Base-by-base conservation (phyloP, 2,113 vertebrate species). In the Cyphomyrus discorhynchus region DNA sequence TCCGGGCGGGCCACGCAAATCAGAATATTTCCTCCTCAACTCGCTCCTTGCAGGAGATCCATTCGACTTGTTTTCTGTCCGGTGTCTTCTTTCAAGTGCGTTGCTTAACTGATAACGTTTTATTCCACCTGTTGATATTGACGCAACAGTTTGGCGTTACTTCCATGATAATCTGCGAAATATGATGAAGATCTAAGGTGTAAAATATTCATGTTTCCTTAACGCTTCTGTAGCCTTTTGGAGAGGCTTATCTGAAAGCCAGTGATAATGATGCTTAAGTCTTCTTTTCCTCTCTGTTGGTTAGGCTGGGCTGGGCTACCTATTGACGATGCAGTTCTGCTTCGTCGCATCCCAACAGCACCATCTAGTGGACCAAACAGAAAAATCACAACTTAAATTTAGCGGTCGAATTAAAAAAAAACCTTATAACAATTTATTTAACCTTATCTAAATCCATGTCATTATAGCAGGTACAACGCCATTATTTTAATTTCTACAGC, bases 151-250 rank as follows among this genome's bases (percentile, higher is more conserved):
- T 87, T 87, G 39, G 31, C 31, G 31, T 87, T 87, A 56, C 85
- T 53, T 87, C 85, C 85, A 53, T 87, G 85, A 87, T 56, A 87
- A 53, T 53, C 27, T 53, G 50, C 19, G 19, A 87, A 87, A 87
- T 21, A 35, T 56, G 85, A 31, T 53, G n/a, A 53, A 87, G 50
- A 53, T 52, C 31, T 19, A 35, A 53, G 49, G 85, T 87, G 85
- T 87, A 53, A 87, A 87, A 53, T 53, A 87, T 87, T 87, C 85
- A 87, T 87, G 49, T 56, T 87, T 19, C 74, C 35, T 80, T 87
- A 35, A 35, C 8, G 85, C 7, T 39, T 53, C 49, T 19, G 47
- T 13, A 27, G 85, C 27, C n/a, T 39, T 49, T 52, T 56, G 50
- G 49, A 53, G 85, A 53, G 27, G 85, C 85, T 87, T 53, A 39